These are phyloP conservation scores for Cacoxenus indagator DNA, from an alignment of 2,888 invertebrate species.

Conservation along the genomic window DNA sequence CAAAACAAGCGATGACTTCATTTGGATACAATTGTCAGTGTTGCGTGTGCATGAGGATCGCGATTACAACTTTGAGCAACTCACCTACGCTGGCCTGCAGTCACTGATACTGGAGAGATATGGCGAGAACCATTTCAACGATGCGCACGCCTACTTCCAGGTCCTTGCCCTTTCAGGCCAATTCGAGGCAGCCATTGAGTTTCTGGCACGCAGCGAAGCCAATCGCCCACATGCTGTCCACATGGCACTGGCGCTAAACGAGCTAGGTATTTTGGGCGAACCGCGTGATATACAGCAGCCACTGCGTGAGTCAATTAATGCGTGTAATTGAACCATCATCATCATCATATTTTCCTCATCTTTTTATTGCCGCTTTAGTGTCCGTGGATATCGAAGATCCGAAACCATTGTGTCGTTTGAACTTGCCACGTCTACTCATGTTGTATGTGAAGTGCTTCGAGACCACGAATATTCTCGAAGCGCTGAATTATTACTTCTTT, in stretches of 20 bases:
- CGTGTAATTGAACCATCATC: neutral
- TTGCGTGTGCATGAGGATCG: conserved; percentile 76
- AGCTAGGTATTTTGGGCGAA: conserved; percentile 84
- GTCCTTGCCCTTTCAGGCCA: conserved; percentile 90
- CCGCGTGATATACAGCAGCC: conserved; percentile 83
- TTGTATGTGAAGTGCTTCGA: conserved; percentile 94
- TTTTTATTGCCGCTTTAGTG: conserved; percentile 74
- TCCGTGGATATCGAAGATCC: conserved; percentile 83
- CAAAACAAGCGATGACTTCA: conserved; percentile 93
- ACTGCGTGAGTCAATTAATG: conserved; percentile 78
- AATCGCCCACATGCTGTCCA: conserved; percentile 92
- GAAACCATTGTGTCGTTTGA: conserved; percentile 81
- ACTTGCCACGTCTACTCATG: conserved; percentile 88
- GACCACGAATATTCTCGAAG: conserved; percentile 88
- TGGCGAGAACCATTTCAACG: conserved; percentile 93
- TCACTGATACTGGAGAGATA: conserved; percentile 88
- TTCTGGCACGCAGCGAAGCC: conserved; percentile 81
- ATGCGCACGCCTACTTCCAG: conserved; percentile 92
- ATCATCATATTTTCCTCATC: neutral
- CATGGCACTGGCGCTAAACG: conserved; percentile 91
- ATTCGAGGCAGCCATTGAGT: conserved; percentile 96
- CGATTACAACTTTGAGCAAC: conserved; percentile 76
- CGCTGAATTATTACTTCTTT: conserved; percentile 85
- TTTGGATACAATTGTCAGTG: conserved; percentile 93
- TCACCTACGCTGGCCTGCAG: conserved; percentile 87